Conservation (phyloP, 2,113 vertebrate genomes). For the Syrmaticus mikado region DNA sequence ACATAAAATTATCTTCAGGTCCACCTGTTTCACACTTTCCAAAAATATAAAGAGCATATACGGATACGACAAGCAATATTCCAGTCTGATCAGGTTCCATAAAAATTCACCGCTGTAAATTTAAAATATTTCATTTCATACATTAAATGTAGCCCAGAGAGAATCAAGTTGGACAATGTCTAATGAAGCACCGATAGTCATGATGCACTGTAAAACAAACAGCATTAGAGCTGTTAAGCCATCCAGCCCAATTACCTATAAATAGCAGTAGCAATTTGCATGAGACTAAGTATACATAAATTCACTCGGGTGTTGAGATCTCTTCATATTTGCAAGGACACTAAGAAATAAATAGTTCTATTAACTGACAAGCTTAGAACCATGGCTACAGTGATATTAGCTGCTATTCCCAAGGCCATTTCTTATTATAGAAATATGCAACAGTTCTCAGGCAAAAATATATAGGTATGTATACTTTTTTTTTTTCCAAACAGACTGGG, state of each 20-base stretch:
- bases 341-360: not conserved
- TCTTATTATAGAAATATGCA: not conserved
- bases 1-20: not conserved
- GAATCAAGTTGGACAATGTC: not conserved
- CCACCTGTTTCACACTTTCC: not conserved
- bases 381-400: not conserved
- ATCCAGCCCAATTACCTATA: not conserved
- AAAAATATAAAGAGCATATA: not conserved
- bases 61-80: not conserved
- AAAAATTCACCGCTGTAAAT: conserved; percentile 22
- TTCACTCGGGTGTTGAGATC: not conserved
- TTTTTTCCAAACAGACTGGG: not conserved
- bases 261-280: conserved; percentile 4
- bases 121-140: conserved; percentile 21
- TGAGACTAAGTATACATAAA: not conserved
- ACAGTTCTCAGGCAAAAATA: not conserved
- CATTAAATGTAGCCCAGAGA: not conserved
- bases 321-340: not conserved
- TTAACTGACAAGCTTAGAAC: not conserved
- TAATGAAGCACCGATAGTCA: not conserved
- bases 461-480: no score
- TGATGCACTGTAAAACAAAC: conserved; percentile 2
- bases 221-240: conserved; percentile 15
- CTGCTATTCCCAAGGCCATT: not conserved
- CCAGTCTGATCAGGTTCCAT: not conserved